Evolutionary conservation across 1,140 invertebrate species (phyloP), one percentile per base, ranked within the genome.

Genomic region (Drosophila paulistorum): DNA sequence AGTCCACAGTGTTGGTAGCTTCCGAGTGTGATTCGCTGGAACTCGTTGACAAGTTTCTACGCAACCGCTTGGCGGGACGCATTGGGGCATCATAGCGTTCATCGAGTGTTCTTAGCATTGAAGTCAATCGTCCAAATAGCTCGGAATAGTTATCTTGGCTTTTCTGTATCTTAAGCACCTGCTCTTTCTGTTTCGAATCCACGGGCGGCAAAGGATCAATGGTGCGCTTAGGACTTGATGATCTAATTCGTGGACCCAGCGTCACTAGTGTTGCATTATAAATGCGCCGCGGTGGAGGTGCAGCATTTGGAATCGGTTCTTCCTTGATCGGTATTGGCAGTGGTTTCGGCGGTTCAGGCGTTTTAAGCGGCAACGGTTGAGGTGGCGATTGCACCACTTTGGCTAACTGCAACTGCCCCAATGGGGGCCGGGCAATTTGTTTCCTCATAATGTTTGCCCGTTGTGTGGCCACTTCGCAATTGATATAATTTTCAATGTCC

Each of bases 401-500:
- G 1, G 65, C 54, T 11, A 67, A 11, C 3, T 71, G 71, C 14
- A 81, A 35, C 3, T 81, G 69, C 1, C 61, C 62, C 33, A 81
- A 26, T 2, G 74, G 79, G 20, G 35, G 64, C 7, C 41, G 7
- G 6, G 10, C 33, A 14, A 30, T 42, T 26, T 71, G 39, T 3
- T 63, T 68, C 0, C 58, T 54, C 66, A 85, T 68, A 5, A 63
- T 23, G 45, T 51, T 51, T 11, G 0, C 11, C 33, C 54, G 70
- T 45, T 86, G 81, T 13, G 39, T 17, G 10, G 35, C 48, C 59
- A 81, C 45, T 41, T 86, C 79, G 14, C 26, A 55, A 17, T 83
- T 86, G n/a, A 87, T 87, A 23, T 79, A 87, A 35, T 79, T 68
- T 23, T 83, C 83, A 20, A 86, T 67, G 23, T 87, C 75, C 71